A percentile compares a stretch with the other conserved stretches of the same genome.
phyloP scores from a whole-genome alignment of 2,797 vertebrate species.

The Catamblyrhynchus diadema region DNA sequence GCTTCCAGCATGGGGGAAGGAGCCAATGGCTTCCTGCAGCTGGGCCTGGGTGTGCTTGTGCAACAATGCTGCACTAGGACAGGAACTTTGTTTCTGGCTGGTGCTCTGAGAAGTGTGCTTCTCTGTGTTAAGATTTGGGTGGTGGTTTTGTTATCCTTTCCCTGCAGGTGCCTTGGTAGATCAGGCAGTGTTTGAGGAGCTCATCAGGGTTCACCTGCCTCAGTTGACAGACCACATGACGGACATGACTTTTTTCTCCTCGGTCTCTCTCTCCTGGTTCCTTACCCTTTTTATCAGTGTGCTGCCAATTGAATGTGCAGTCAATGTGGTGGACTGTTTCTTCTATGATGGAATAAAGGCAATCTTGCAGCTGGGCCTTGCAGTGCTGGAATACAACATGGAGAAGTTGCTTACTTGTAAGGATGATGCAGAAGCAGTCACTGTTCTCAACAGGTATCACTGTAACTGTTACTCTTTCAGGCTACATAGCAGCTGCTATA shows the following conservation, averaged over 20 bases:
- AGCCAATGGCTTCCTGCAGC: rapidly evolving
- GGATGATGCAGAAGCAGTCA: slow-evolving; percentile 95
- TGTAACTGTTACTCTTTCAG: neutral
- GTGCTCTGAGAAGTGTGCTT: neutral
- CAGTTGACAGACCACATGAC: slow-evolving; percentile 95
- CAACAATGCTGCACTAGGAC: neutral
- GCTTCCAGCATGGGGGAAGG: neutral
- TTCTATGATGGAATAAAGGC: slow-evolving; percentile 97
- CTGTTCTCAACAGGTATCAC: slow-evolving; percentile 90
- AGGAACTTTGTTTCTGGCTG: neutral
- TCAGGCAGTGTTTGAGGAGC: slow-evolving; percentile 97
- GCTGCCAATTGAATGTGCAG: slow-evolving; percentile 93
- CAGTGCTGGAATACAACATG: slow-evolving; percentile 93
- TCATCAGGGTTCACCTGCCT: slow-evolving; percentile 91
- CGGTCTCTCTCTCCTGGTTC: slow-evolving; percentile 97
- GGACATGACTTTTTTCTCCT: slow-evolving; percentile 97
- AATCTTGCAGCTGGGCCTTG: slow-evolving; percentile 91
- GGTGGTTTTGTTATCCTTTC: slow-evolving; percentile 59
- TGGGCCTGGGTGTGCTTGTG: neutral
- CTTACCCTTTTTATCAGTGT: slow-evolving; percentile 98
- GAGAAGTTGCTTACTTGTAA: slow-evolving; percentile 88
- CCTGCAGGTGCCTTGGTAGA: slow-evolving; percentile 92
- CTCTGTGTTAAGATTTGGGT: slow-evolving; percentile 38
- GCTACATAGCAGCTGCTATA: neutral
- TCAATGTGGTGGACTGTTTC: slow-evolving; percentile 97